These are phyloP conservation scores for Lasioglossum figueresi DNA, from an alignment of 2,888 invertebrate species.

Conservation along the genomic window DNA sequence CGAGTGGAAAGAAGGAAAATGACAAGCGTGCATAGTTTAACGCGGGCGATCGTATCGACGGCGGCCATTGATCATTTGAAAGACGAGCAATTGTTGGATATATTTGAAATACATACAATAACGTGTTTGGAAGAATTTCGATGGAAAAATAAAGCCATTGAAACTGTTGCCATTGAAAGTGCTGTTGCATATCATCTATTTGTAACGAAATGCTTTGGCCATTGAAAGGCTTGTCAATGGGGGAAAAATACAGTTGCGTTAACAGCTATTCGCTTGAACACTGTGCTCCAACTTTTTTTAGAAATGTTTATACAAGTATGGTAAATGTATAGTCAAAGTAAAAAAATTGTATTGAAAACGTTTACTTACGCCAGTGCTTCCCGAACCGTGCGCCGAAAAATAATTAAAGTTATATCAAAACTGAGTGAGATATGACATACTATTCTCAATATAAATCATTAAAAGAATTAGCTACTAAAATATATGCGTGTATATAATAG, in stretches of 20 bases:
- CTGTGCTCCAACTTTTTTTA: neutral
- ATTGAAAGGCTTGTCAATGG: neutral
- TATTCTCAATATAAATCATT: too few species aligned
- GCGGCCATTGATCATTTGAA: neutral
- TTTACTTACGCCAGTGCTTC: neutral
- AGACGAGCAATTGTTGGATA: neutral
- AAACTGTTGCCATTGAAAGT: neutral
- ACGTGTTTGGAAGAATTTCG: neutral
- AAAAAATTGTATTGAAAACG: neutral
- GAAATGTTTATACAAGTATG: neutral
- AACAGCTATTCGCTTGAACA: neutral
- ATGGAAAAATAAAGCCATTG: neutral
- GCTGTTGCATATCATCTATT: conserved; percentile 8
- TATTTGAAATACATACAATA: neutral
- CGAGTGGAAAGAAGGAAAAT: neutral
- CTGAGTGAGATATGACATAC: too few species aligned
- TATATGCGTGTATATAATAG: too few species aligned
- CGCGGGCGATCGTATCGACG: neutral
- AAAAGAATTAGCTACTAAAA: too few species aligned
- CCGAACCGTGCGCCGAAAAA: too few species aligned
- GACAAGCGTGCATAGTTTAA: neutral
- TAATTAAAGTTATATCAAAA: too few species aligned
- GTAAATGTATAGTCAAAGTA: too few species aligned
- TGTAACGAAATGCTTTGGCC: neutral
- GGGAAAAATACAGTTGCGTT: neutral